Percentiles rank a stretch among this genome's conserved stretches.
phyloP scores from a whole-genome alignment of 2,113 vertebrate species.

The pig (Sus scrofa) region T2T-Sscrofa CM000822.6:49263001-49263500 shows the following conservation, averaged over 20 bases:
- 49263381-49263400: neutral
- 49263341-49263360: constrained; percentile 70
- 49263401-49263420: neutral
- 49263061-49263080: neutral
- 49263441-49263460: neutral
- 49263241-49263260: constrained; percentile 70
- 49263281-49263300: constrained; percentile 72
- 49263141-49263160: constrained; percentile 29
- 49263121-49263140: constrained; percentile 35
- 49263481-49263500: neutral
- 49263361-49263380: constrained; percentile 40
- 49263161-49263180: neutral
- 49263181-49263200: constrained; percentile 24
- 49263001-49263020: neutral
- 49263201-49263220: constrained; percentile 68
- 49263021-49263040: neutral
- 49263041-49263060: neutral
- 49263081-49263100: neutral
- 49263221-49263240: constrained; percentile 3
- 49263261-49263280: constrained; percentile 69
- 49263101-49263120: neutral
- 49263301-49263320: constrained; percentile 61
- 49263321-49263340: constrained; percentile 9
- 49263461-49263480: neutral
- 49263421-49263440: neutral